Percentiles rank a stretch among this genome's conserved stretches.
Evolutionary conservation across 2,113 vertebrate genomes (phyloP).

Genomic region (Oreochromis tanganicae): DNA sequence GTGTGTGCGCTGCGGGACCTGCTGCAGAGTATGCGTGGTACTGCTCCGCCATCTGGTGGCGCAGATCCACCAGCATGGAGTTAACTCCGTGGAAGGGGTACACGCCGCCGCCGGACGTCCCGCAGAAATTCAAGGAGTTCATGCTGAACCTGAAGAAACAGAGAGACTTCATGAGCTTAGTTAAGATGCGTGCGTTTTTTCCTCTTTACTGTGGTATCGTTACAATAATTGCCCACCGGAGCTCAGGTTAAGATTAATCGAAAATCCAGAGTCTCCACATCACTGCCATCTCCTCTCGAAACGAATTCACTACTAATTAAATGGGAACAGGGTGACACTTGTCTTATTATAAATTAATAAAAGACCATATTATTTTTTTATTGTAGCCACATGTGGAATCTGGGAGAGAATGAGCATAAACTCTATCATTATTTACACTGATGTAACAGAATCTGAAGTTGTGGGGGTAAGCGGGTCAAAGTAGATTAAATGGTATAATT

Average conservation of each 20-base stretch:
- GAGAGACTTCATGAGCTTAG: not conserved
- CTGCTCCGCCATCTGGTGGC: conserved; percentile 71
- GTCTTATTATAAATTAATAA: not conserved
- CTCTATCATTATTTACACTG: not conserved
- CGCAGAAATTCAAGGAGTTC: conserved; percentile 68
- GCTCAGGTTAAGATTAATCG: not conserved
- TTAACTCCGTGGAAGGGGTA: conserved; percentile 44
- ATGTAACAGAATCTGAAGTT: not conserved
- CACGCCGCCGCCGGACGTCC: conserved; percentile 1
- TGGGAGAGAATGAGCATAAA: not conserved
- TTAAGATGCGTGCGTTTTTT: accelerated
- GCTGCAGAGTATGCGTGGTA: conserved; percentile 46
- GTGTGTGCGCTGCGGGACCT: conserved; percentile 46
- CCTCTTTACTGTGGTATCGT: not conserved
- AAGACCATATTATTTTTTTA: accelerated
- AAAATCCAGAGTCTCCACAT: not conserved
- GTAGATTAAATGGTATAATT: not conserved
- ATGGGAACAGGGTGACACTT: not conserved
- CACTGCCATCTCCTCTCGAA: not conserved
- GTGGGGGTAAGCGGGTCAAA: not conserved
- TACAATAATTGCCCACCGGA: not conserved
- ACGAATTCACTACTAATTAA: not conserved
- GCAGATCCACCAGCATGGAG: conserved; percentile 63
- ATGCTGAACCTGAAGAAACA: conserved; percentile 17
- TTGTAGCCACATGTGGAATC: not conserved